Percentiles rank a stretch among this genome's conserved stretches.
Evolutionary conservation across 2,888 invertebrate species (phyloP).

Genomic region (Acanthosepion lycidas): DNA sequence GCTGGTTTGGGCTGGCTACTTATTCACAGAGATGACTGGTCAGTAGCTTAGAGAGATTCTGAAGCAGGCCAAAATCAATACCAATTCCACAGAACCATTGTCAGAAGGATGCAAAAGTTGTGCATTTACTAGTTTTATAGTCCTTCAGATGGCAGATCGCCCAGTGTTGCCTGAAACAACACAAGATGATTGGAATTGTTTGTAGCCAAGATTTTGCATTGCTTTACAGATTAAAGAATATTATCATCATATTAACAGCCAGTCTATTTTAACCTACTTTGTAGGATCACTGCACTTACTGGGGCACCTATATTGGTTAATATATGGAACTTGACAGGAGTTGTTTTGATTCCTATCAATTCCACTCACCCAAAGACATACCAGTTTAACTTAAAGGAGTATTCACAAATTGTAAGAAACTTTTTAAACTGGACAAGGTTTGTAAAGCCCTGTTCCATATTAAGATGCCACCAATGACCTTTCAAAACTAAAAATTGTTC

Average conservation of each 20-base stretch:
- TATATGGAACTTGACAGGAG: not conserved
- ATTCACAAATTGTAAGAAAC: not conserved
- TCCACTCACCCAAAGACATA: not conserved
- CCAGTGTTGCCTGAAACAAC: not conserved
- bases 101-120: slow-evolving; percentile 5
- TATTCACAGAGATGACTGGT: not conserved
- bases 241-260: not conserved
- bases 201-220: too few species aligned
- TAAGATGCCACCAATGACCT: too few species aligned
- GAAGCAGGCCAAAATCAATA: slow-evolving; percentile 15
- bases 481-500: too few species aligned
- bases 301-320: not conserved
- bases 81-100: slow-evolving; percentile 33
- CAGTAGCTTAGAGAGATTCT: not conserved
- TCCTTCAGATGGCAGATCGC: not conserved
- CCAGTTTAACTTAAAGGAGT: not conserved
- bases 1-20: not conserved
- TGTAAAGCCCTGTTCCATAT: not conserved
- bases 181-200: too few species aligned
- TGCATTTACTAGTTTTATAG: not conserved
- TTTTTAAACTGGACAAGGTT: not conserved
- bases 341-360: not conserved
- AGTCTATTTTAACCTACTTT: not conserved
- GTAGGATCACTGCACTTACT: not conserved
- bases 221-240: too few species aligned